Conservation (phyloP, 1,140 invertebrate genomes). For the Drosophila dunni region DNA sequence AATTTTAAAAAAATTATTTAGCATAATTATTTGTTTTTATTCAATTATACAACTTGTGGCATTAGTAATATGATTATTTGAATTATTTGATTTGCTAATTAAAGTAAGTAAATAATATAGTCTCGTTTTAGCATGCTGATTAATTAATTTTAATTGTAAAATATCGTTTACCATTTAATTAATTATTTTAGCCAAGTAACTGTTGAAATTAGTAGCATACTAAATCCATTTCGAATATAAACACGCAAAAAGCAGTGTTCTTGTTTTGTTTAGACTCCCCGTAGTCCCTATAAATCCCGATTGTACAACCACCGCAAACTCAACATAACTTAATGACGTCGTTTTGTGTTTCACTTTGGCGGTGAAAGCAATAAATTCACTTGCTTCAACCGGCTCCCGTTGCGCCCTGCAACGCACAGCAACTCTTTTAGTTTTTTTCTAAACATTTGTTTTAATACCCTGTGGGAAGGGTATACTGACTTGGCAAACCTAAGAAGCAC, state of each 20-base stretch:
- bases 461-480: too few relatives aligned
- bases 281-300: slow-evolving; percentile 9
- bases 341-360: slow-evolving; percentile 78
- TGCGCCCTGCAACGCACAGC: slow-evolving; percentile 22
- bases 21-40: too few relatives aligned
- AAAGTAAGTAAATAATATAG: too few relatives aligned
- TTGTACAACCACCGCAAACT: slow-evolving; percentile 31
- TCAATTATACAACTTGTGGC: too few relatives aligned
- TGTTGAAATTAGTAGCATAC: neutral
- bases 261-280: slow-evolving; percentile 8
- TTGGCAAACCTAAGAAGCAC: too few relatives aligned
- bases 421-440: slow-evolving; percentile 8
- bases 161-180: too few relatives aligned
- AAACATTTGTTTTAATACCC: slow-evolving; percentile 13
- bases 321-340: slow-evolving; percentile 79
- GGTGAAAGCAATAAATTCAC: slow-evolving; percentile 75
- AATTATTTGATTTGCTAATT: too few relatives aligned
- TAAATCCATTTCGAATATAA: neutral
- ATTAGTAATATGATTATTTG: too few relatives aligned
- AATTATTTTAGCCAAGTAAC: neutral
- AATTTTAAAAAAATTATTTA: neutral
- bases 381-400: slow-evolving; percentile 13
- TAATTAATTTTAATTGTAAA: too few relatives aligned
- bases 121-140: too few relatives aligned
- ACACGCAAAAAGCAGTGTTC: slow-evolving; percentile 14